phyloP scores from a whole-genome alignment of 2,113 vertebrate species.

The Noctilio leporinus region DNA sequence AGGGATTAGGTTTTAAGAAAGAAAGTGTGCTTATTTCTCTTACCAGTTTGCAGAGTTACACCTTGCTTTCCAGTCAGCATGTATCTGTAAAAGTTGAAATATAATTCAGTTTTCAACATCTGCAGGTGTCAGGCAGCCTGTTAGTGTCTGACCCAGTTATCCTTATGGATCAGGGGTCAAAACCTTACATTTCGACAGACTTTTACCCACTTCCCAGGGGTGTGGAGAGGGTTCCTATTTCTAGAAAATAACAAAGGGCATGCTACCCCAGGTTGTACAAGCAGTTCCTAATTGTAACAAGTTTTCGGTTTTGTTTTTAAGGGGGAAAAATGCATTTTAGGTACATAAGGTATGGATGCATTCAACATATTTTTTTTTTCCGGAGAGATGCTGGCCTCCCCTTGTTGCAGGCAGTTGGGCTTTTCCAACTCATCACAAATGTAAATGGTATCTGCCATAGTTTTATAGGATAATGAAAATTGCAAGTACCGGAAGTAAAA shows the following conservation, averaged over 20 bases:
- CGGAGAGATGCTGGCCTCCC: background rate
- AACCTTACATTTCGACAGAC: background rate
- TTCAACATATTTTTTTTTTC: background rate
- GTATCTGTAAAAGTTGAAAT: constrained; percentile 54
- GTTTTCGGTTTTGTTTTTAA: background rate
- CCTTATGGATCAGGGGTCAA: background rate
- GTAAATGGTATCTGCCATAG: background rate
- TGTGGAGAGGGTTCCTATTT: background rate
- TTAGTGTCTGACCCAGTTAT: background rate
- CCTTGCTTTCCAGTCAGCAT: constrained; percentile 44
- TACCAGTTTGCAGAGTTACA: constrained; percentile 31
- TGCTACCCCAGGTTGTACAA: background rate
- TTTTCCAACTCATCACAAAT: constrained; percentile 2
- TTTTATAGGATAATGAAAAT: background rate
- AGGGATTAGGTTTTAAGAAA: constrained; percentile 24
- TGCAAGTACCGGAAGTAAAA: background rate
- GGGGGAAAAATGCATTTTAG: constrained; percentile 8
- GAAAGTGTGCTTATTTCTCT: constrained; percentile 48
- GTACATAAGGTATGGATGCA: constrained; percentile 56
- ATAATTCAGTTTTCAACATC: constrained; percentile 10
- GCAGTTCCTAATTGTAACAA: background rate
- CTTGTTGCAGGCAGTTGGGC: background rate
- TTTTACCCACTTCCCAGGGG: background rate
- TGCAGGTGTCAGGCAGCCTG: background rate
- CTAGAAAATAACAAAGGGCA: background rate